These are phyloP conservation scores for Neodon shergylaensis DNA, from an alignment of 2,113 vertebrate species.

Conservation along the genomic window DNA sequence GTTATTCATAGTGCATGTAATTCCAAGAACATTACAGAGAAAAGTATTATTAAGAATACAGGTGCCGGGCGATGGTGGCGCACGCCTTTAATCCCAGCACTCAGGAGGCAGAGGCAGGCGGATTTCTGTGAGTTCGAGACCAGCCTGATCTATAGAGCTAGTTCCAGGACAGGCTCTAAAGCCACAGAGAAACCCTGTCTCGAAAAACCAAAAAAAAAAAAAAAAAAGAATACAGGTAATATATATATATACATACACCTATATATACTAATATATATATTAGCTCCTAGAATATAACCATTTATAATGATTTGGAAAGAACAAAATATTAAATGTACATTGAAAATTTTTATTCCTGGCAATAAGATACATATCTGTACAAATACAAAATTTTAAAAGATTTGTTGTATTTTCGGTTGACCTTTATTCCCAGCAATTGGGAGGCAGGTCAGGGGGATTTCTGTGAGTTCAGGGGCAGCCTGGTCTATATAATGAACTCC, in stretches of 20 bases:
- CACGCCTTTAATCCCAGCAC: no score
- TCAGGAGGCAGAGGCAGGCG: no score
- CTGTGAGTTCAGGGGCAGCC: background rate
- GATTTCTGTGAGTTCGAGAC: no score
- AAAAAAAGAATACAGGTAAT: no score
- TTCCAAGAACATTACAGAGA: constrained; percentile 27
- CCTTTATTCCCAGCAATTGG: background rate
- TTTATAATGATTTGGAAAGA: background rate
- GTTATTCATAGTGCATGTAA: background rate
- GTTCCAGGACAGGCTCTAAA: no score
- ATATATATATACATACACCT: no score
- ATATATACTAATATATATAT: background rate
- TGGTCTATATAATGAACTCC: background rate
- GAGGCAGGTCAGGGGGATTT: background rate
- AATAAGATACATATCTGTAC: background rate
- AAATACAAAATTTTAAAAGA: background rate
- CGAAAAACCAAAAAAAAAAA: no score
- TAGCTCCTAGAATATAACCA: constrained; percentile 27
- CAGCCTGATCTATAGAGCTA: no score
- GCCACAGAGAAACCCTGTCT: no score
- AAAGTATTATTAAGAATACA: constrained; percentile 1
- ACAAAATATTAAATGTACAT: constrained; percentile 9
- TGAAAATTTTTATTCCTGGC: background rate
- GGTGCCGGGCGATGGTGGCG: background rate
- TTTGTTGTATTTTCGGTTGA: background rate